Percentiles rank a stretch among this genome's conserved stretches.
These are phyloP conservation scores for Tetramorium alpestre DNA, from an alignment of 1,140 invertebrate species.

Conservation along the genomic window DNA sequence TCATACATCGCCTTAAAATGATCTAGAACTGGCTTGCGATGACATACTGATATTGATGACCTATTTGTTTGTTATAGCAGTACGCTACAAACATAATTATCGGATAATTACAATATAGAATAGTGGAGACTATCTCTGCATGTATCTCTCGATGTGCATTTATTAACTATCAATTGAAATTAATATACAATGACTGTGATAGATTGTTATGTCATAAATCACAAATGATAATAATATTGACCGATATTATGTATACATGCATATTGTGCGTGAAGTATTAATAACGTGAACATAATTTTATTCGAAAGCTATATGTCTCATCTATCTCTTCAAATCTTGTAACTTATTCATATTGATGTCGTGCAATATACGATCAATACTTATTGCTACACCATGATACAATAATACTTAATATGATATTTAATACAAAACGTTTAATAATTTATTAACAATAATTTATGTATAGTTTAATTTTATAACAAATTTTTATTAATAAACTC, in stretches of 20 bases:
- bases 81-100: constrained; percentile 24
- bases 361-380: background rate
- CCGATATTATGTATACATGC: background rate
- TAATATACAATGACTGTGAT: constrained; percentile 49
- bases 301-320: background rate
- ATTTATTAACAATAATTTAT: background rate
- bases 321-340: background rate
- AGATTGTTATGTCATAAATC: constrained; percentile 23
- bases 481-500: background rate
- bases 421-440: background rate
- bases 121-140: background rate
- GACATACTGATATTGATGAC: constrained; percentile 45
- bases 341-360: background rate
- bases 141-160: constrained; percentile 15
- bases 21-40: constrained; percentile 24
- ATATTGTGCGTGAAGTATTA: constrained; percentile 8
- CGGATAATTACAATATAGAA: constrained; percentile 30
- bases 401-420: background rate
- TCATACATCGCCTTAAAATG: background rate
- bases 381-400: too few species aligned
- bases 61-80: constrained; percentile 3
- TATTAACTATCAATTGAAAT: constrained; percentile 48
- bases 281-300: background rate
- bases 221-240: constrained; percentile 17
- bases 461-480: background rate